A percentile compares a stretch with the other conserved stretches of the same genome.
phyloP scores from a whole-genome alignment of 2,113 vertebrate species.

The Phaethon lepturus region DNA sequence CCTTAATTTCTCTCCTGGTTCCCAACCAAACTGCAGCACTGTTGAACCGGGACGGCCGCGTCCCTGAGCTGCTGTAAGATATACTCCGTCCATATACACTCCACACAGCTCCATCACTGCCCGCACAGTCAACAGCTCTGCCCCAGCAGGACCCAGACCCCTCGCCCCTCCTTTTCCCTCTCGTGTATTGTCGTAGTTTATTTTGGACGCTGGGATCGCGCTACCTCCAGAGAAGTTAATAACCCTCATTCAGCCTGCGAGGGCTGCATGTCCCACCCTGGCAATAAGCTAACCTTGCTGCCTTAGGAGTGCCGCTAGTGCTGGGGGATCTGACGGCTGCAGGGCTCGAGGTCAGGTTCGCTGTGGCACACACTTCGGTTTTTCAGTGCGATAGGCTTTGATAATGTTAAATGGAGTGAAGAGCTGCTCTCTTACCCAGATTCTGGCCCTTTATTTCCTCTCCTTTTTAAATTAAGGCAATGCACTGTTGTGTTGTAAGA shows the following conservation, averaged over 20 bases:
- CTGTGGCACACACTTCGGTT: neutral
- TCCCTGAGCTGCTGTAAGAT: neutral
- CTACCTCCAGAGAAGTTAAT: neutral
- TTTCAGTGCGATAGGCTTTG: neutral
- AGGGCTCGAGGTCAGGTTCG: neutral
- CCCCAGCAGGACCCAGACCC: neutral
- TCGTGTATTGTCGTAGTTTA: neutral
- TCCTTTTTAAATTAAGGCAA: conserved; percentile 19
- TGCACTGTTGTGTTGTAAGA: neutral
- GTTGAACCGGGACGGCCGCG: rapidly evolving
- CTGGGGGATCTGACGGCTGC: neutral
- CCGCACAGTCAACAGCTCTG: neutral
- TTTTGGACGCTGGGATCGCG: neutral
- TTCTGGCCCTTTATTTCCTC: neutral
- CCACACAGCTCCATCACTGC: neutral
- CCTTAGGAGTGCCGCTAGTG: neutral
- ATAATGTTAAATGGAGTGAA: neutral
- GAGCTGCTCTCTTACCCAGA: neutral
- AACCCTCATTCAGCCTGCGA: neutral
- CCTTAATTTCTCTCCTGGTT: neutral
- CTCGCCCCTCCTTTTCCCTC: rapidly evolving
- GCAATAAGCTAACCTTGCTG: neutral
- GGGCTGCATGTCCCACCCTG: neutral
- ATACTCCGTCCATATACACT: no score
- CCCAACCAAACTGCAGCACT: rapidly evolving